Conservation (phyloP, 1,140 invertebrate genomes). For the Orius laevigatus region DNA sequence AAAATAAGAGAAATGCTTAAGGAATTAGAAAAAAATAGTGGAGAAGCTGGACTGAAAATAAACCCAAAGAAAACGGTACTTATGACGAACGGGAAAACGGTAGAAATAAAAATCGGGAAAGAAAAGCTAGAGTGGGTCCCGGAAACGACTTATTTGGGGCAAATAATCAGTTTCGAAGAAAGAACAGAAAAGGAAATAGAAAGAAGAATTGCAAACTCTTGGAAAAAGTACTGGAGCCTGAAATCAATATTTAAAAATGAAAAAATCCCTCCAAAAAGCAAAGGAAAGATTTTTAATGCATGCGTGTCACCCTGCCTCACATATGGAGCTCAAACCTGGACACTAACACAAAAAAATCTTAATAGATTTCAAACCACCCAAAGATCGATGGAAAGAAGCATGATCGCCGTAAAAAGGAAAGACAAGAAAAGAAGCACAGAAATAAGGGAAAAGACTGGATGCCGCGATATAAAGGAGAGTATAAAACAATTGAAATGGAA, state of each 20-base stretch:
- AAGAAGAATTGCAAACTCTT: constrained; percentile 11
- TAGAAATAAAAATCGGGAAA: background rate
- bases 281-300: constrained; percentile 1
- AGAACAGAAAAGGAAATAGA: constrained; percentile 6
- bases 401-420: background rate
- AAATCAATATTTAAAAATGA: constrained; percentile 5
- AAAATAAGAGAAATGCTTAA: constrained; percentile 9
- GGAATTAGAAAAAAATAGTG: background rate
- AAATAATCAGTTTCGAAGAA: background rate
- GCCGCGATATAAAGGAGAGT: background rate
- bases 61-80: constrained; percentile 13
- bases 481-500: constrained; percentile 11
- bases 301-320: constrained; percentile 9
- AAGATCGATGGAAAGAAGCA: constrained; percentile 6
- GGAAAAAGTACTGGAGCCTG: constrained; percentile 14
- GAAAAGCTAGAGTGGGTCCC: constrained; percentile 10
- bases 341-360: background rate
- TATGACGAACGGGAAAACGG: constrained; percentile 6
- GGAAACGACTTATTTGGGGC: too few relatives aligned
- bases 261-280: background rate
- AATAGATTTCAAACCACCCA: constrained; percentile 8
- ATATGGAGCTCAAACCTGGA: constrained; percentile 15
- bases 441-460: background rate
- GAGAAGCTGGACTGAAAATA: constrained; percentile 11
- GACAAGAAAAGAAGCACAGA: constrained; percentile 5